Conservation (phyloP, 2,797 vertebrate species). For the Lophius americanus region DNA sequence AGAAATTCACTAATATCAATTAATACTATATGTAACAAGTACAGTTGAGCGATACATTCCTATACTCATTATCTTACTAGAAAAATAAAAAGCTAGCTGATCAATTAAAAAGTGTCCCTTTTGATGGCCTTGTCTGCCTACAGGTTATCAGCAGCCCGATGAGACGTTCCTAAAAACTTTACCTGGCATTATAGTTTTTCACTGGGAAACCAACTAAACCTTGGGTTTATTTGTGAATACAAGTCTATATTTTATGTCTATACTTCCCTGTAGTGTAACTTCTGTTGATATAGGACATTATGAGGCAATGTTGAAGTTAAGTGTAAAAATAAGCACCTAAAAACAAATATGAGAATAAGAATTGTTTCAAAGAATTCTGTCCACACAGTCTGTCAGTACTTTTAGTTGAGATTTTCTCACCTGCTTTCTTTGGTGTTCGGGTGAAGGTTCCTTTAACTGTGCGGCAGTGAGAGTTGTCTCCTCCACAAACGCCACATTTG, state of each 20-base stretch:
- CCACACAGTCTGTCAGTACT: rapidly evolving
- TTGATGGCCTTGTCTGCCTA: no score
- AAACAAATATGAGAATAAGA: constrained; percentile 1
- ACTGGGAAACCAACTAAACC: not conserved
- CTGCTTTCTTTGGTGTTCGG: constrained; percentile 92
- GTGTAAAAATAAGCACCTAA: not conserved
- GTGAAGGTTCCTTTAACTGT: constrained; percentile 95
- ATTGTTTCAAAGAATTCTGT: not conserved
- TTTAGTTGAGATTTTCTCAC: constrained; percentile 77
- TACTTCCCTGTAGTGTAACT: not conserved
- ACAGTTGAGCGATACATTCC: no score
- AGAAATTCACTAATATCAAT: no score
- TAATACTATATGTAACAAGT: no score
- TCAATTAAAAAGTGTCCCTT: no score
- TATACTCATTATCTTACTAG: no score
- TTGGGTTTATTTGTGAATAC: not conserved
- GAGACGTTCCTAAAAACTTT: no score
- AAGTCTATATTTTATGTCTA: not conserved
- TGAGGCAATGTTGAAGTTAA: not conserved
- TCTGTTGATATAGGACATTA: not conserved
- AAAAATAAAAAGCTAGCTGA: no score
- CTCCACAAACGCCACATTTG: constrained; percentile 95
- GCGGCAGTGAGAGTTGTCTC: constrained; percentile 95
- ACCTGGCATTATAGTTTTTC: no score
- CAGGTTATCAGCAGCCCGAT: no score